Conservation (phyloP, 30 jellyfish, hydroid and myxozoan genomes). For the Turritopsis rubra region DNA sequence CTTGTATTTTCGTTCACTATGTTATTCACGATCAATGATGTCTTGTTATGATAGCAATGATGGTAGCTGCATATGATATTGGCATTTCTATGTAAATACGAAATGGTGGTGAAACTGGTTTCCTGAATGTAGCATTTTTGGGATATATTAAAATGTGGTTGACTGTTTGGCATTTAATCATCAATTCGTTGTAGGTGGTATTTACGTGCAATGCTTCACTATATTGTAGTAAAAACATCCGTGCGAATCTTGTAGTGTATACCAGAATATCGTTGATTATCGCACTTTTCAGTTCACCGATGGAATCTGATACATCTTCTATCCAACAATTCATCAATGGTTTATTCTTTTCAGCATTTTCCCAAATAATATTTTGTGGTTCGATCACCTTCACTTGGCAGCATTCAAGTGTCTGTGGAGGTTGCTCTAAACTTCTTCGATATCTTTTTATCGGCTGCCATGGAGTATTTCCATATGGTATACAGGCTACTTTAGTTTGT, state of each 20-base stretch:
- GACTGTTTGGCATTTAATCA: neutral
- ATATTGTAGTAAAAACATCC: neutral
- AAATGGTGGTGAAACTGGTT: too few relatives aligned
- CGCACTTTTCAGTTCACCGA: neutral
- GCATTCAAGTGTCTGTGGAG: neutral
- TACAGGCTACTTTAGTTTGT: neutral
- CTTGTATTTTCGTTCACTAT: too few relatives aligned
- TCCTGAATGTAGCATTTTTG: neutral
- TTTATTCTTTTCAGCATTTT: too few relatives aligned
- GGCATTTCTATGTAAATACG: too few relatives aligned
- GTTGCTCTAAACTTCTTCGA: neutral
- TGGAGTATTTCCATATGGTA: neutral
- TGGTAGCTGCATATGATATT: too few relatives aligned
- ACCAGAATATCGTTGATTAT: neutral
- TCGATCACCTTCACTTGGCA: neutral
- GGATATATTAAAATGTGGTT: neutral
- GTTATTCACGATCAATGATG: too few relatives aligned
- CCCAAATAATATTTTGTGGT: neutral
- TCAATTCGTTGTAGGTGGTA: neutral
- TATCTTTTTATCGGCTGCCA: neutral
- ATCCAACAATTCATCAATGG: neutral
- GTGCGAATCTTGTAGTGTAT: neutral
- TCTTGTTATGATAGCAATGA: too few relatives aligned
- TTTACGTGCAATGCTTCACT: neutral
- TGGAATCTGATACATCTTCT: neutral